Percentiles rank a stretch among this genome's conserved stretches.
Evolutionary conservation across 1,140 invertebrate species (phyloP).

Genomic region (Dinothrombium tinctorium): DNA sequence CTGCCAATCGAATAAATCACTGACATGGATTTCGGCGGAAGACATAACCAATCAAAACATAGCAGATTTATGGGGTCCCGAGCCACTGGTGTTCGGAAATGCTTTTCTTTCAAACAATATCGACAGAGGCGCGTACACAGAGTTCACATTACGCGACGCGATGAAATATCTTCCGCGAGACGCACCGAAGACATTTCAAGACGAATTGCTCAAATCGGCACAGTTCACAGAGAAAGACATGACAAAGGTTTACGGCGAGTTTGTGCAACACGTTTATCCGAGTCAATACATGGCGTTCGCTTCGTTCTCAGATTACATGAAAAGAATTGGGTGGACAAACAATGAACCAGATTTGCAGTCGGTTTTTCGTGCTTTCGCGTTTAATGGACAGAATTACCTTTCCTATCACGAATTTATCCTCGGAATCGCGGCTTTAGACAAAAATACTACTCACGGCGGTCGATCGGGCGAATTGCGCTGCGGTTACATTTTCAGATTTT

Average conservation of each 20-base stretch:
- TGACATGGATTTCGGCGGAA: slow-evolving; percentile 3
- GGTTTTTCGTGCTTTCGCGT: neutral
- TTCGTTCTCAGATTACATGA: slow-evolving; percentile 12
- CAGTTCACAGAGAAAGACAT: slow-evolving; percentile 9
- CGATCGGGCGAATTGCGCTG: slow-evolving; percentile 11
- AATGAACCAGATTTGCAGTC: neutral
- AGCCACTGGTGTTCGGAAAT: slow-evolving; percentile 2
- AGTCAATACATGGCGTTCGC: slow-evolving; percentile 8
- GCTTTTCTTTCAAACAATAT: slow-evolving; percentile 2
- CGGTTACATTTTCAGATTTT: slow-evolving; percentile 12
- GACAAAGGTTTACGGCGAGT: slow-evolving; percentile 9
- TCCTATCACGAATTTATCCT: slow-evolving; percentile 25
- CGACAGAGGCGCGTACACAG: slow-evolving; percentile 5
- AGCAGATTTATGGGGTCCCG: slow-evolving; percentile 8
- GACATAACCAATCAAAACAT: slow-evolving; percentile 1
- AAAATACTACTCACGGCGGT: slow-evolving; percentile 30
- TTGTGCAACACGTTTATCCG: slow-evolving; percentile 12
- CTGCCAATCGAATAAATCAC: slow-evolving; percentile 3
- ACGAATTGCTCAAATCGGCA: slow-evolving; percentile 11
- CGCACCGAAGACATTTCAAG: neutral
- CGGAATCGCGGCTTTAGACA: slow-evolving; percentile 30
- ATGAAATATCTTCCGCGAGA: slow-evolving; percentile 2
- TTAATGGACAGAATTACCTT: slow-evolving; percentile 13
- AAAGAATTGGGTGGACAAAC: slow-evolving; percentile 2
- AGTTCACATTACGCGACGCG: slow-evolving; percentile 6